Evolutionary conservation across 2,888 invertebrate genomes (phyloP), one percentile per base, ranked within the genome.

Genomic region (Euproctis similis): DNA sequence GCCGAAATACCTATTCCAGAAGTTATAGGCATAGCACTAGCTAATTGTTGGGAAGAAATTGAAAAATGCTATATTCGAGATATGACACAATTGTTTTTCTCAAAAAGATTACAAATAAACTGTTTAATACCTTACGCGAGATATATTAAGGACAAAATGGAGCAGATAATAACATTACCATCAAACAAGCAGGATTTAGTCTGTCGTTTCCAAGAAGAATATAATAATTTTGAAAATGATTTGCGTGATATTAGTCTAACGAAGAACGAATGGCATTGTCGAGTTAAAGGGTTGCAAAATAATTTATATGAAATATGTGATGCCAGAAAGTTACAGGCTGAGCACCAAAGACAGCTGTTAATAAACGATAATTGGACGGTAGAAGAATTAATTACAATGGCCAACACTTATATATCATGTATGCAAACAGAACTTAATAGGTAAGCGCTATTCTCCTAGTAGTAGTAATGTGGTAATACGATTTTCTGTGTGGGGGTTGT

Each of bases 391-490:
- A 75, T 77, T 9, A 69, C 85, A 24, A 65, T 90, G 46, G 69
- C 70, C 1, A 88, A 89, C 48, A 73, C 86, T 13, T 88, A 85
- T 41, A 71, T 87, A 24, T 85, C 77, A 1, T 81, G 86, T 23
- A 72, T 88, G 68, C 89, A 90, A 58, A 51, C 86, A n/a, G 90
- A 91, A 68, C 26, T 88, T 7, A 89, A 90, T 50, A 75, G 89
- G 80, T 69, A 64, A 68, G 69, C 75, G 4, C 14, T 6, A 4
- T 14, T 14, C 6, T 14, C 14, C n/a, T n/a, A 14, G 14, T 14
- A 4, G 6, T 14, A 14, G 14, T 14, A 4, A 14, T 14, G 6
- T 14, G 6, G 14, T 14, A 4, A 14, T 14, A 14, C 14, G 4
- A 14, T 14, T n/a, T n/a, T n/a, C n/a, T n/a, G n/a, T n/a, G n/a